phyloP scores from a whole-genome alignment of 2,113 vertebrate genomes.

The Pachycephala philippinensis region DNA sequence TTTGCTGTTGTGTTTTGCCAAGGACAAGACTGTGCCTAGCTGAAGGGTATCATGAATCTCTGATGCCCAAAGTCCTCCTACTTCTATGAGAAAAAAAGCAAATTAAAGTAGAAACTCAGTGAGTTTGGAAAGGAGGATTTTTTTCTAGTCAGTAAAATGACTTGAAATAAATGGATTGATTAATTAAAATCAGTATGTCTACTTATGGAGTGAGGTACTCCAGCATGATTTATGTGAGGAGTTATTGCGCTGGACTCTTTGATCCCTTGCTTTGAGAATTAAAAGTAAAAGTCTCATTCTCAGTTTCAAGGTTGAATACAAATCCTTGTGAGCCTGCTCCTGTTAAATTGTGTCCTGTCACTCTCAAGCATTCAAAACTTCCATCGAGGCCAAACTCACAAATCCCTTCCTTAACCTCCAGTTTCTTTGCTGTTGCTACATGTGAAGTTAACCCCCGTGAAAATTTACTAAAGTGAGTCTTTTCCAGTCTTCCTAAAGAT shows the following conservation, averaged over 20 bases:
- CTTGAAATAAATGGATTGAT: neutral
- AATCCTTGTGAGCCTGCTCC: neutral
- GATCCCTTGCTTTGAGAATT: neutral
- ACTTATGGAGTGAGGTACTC: neutral
- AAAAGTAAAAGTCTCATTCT: neutral
- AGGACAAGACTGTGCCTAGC: neutral
- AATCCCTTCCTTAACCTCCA: neutral
- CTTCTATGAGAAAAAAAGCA: neutral
- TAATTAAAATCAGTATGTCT: neutral
- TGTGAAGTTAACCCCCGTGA: neutral
- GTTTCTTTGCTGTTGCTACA: neutral
- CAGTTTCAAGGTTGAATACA: constrained; percentile 2
- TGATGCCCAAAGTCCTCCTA: neutral
- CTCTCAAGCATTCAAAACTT: neutral
- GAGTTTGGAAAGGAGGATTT: neutral
- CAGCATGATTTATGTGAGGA: neutral
- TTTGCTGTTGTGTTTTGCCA: neutral
- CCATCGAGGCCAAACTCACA: neutral
- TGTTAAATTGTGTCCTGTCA: neutral
- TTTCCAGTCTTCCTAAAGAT: neutral
- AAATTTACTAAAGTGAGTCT: neutral
- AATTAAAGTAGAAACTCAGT: neutral
- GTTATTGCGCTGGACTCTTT: neutral
- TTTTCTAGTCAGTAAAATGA: neutral
- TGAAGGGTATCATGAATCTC: neutral